Conservation (phyloP, 2,113 vertebrate genomes). For the Perca fluviatilis region DNA sequence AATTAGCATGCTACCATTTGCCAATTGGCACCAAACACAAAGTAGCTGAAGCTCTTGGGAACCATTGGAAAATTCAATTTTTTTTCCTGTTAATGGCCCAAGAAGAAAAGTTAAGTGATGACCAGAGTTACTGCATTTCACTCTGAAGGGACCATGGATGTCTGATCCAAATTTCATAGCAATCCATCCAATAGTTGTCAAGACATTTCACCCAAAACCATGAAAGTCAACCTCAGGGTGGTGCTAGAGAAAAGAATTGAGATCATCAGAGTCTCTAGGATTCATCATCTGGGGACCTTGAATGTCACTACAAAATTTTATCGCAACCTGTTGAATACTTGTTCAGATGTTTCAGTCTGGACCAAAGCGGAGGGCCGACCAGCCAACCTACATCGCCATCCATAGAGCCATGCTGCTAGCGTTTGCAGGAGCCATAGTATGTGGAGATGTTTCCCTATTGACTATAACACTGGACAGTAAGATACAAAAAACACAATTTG, state of each 20-base stretch:
- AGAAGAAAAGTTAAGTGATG: neutral
- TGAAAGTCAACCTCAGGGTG: neutral
- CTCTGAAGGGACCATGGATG: neutral
- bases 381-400: neutral
- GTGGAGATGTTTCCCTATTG: neutral
- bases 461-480: neutral
- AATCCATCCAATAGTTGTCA: neutral
- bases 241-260: neutral
- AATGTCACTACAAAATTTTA: no score
- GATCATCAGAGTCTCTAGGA: neutral
- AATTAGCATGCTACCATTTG: neutral
- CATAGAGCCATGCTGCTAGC: neutral
- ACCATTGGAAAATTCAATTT: neutral
- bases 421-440: neutral
- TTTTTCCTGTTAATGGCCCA: neutral
- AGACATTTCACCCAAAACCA: neutral
- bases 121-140: neutral
- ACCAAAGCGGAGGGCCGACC: no score
- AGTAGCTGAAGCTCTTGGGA: no score
- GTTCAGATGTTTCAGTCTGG: no score
- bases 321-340: no score
- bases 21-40: no score
- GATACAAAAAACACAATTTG: slow-evolving; percentile 4
- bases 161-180: neutral
- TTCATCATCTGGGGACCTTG: neutral